A percentile compares a stretch with the other conserved stretches of the same genome.
These are phyloP conservation scores for Gobionotothen gibberifrons DNA, from an alignment of 2,797 vertebrate genomes.

Conservation along the genomic window DNA sequence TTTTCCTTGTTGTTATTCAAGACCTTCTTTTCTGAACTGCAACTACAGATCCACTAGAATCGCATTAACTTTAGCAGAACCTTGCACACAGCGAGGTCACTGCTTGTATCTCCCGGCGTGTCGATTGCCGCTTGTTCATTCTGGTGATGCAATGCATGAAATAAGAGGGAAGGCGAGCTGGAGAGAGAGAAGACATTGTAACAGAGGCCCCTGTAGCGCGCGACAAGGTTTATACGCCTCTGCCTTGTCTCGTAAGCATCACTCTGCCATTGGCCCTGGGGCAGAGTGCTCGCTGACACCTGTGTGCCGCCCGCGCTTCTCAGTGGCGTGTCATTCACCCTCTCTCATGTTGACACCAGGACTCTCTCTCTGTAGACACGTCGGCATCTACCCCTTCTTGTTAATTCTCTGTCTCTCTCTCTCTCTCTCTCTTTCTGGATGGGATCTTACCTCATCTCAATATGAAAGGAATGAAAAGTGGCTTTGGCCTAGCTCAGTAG, in stretches of 20 bases:
- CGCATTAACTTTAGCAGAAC: slow-evolving; percentile 10
- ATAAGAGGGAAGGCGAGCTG: slow-evolving; percentile 20
- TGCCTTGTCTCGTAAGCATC: slow-evolving; percentile 77
- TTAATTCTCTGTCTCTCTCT: slow-evolving; percentile 20
- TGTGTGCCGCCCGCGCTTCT: slow-evolving; percentile 67
- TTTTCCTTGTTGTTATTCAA: slow-evolving; percentile 1
- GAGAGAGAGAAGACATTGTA: slow-evolving; percentile 38
- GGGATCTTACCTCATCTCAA: slow-evolving; percentile 58
- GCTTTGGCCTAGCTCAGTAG: slow-evolving; percentile 30
- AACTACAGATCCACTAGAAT: neutral
- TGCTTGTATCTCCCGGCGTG: neutral
- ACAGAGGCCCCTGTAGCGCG: slow-evolving; percentile 54
- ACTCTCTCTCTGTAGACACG: slow-evolving; percentile 67
- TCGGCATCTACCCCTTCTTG: slow-evolving; percentile 45
- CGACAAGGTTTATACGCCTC: slow-evolving; percentile 62
- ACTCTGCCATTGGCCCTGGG: slow-evolving; percentile 68
- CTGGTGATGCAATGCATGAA: slow-evolving; percentile 33
- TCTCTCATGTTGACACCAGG: slow-evolving; percentile 70
- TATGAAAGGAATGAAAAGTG: slow-evolving; percentile 60
- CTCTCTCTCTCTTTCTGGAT: slow-evolving; percentile 22
- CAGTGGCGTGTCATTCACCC: slow-evolving; percentile 64
- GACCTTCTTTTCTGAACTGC: neutral
- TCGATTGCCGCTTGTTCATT: slow-evolving; percentile 40
- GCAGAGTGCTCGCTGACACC: slow-evolving; percentile 76
- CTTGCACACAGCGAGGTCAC: slow-evolving; percentile 24